Evolutionary conservation across 2,113 vertebrate species (phyloP).

Genomic region (Callospermophilus lateralis): DNA sequence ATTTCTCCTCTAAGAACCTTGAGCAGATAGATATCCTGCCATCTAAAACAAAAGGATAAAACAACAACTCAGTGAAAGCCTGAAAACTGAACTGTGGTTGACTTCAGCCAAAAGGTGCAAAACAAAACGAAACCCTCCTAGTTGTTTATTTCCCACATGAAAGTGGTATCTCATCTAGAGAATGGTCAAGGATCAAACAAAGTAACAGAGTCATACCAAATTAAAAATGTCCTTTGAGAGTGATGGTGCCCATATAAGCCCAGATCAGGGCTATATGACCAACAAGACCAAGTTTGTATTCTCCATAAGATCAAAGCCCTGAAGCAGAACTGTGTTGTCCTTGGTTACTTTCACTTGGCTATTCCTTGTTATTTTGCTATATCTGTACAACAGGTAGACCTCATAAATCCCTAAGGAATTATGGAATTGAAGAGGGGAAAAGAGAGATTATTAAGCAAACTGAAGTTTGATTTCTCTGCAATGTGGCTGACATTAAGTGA

Average conservation of each 20-base stretch:
- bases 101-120: not conserved
- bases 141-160: not conserved
- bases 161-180: not conserved
- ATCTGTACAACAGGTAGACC: not conserved
- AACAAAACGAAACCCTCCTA: not conserved
- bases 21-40: not conserved
- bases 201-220: not conserved
- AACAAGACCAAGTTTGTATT: not conserved
- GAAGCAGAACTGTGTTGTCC: not conserved
- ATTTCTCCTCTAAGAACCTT: not conserved
- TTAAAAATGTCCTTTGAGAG: constrained; percentile 27
- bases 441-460: not conserved
- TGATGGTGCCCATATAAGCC: not conserved
- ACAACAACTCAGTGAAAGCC: not conserved
- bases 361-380: not conserved
- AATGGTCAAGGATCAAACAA: not conserved
- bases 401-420: constrained; percentile 7
- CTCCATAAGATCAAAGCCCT: not conserved
- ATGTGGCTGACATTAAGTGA: not conserved
- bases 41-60: not conserved
- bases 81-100: not conserved
- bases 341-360: not conserved
- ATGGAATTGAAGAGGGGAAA: not conserved
- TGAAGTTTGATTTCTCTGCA: constrained; percentile 37
- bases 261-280: not conserved